Base-by-base conservation (phyloP, 2,888 invertebrate genomes). In the Erebia palarica region DNA sequence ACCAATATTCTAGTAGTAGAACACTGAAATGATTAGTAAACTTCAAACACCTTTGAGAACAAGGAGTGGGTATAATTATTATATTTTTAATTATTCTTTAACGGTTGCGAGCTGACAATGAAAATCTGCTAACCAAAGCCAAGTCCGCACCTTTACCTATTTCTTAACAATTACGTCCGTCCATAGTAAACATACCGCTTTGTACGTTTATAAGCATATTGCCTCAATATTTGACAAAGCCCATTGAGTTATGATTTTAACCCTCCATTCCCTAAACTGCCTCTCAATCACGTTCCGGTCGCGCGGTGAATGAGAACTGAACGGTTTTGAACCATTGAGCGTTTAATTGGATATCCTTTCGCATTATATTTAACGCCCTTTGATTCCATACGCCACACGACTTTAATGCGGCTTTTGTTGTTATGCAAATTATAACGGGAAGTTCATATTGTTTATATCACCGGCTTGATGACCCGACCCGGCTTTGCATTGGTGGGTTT, bases 231-330 rank as follows among this genome's bases (percentile, higher is more conserved):
- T 64, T 27, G 47, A 61, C 14, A 18, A 21, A 51, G 47, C 49
- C 51, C n/a, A 27, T 64, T 64, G 21, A 51, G 21, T 21, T 51
- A n/a, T 51, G 47, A 21, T 51, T 27, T 64, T 64, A 14, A 64
- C 63, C 67, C 70, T 70, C 67, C 70, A 67, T 59, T 66, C 64
- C 64, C 21, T 49, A 16, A 47, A 64, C 53, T 47, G 60, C 66
- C 75, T 68, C 75, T 75, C 71, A 68, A 70, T 70, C 75, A 75
- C 75, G 75, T 75, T 42, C 63, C 49, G 63, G 73, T 66, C 74
- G 60, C 57, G 27, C 65, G 71, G 53, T 66, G 63, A 70, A 68
- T 53, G 68, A 57, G 67, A 53, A 68, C 16, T 68, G 71, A 71
- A 71, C 63, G 57, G 63, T 47, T 71, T 57, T 65, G 44, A 63